phyloP scores from a whole-genome alignment of 2,113 vertebrate genomes.

The Dermatemys mawii region DNA sequence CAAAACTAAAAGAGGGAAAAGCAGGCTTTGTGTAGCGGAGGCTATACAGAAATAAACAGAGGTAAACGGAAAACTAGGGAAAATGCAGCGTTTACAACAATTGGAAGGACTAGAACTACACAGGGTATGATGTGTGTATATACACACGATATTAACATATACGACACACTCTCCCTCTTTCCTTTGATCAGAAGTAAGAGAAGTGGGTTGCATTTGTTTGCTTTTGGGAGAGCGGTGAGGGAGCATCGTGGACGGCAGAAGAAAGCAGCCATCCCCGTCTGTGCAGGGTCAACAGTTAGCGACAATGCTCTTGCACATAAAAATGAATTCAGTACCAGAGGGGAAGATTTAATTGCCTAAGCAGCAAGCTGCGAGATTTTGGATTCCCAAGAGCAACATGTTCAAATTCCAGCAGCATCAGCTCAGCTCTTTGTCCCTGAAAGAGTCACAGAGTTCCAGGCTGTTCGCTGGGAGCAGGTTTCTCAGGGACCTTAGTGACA shows the following conservation, averaged over 20 bases:
- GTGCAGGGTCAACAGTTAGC: neutral
- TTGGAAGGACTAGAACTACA: neutral
- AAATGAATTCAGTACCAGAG: neutral
- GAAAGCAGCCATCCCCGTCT: neutral
- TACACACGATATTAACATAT: neutral
- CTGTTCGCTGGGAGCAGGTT: fast-evolving
- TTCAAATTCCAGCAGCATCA: neutral
- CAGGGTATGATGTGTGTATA: neutral
- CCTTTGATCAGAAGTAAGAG: neutral
- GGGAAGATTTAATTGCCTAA: neutral
- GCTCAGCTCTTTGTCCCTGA: neutral
- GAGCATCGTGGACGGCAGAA: neutral
- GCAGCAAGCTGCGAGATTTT: neutral
- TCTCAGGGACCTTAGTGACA: neutral
- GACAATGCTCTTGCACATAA: neutral
- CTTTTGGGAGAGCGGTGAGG: neutral
- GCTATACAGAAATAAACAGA: neutral
- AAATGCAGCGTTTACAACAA: neutral
- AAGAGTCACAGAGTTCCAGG: neutral
- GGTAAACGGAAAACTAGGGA: neutral
- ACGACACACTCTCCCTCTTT: conserved; percentile 12
- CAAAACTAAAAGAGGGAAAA: neutral
- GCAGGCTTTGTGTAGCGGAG: conserved; percentile 3
- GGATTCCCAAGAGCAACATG: neutral
- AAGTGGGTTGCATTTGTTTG: conserved; percentile 9